Percentiles rank a stretch among this genome's conserved stretches.
These are phyloP conservation scores for Tethea ocularis DNA, from an alignment of 2,888 invertebrate species.

Conservation along the genomic window DNA sequence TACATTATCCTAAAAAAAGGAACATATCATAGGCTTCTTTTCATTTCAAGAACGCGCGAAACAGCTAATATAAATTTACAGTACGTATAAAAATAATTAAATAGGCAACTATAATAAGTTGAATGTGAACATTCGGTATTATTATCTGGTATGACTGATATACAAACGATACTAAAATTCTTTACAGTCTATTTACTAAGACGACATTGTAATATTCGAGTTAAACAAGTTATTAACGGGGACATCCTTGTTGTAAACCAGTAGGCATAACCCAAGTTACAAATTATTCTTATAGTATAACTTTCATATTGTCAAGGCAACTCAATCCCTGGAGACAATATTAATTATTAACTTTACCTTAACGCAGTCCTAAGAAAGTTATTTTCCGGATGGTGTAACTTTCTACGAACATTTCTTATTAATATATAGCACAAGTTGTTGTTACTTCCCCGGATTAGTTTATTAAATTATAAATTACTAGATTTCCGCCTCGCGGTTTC, in stretches of 20 bases:
- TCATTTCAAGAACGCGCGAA: too few species aligned
- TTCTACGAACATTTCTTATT: slow-evolving; percentile 6
- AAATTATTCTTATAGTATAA: background rate
- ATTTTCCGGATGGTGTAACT: slow-evolving; percentile 5
- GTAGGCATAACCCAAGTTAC: background rate
- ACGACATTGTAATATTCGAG: background rate
- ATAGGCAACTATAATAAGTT: too few species aligned
- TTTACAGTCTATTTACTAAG: background rate
- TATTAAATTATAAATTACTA: background rate
- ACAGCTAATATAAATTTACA: too few species aligned
- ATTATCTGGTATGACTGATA: too few species aligned
- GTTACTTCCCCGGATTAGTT: background rate
- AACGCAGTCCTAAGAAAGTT: slow-evolving; percentile 4
- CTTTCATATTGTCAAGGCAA: background rate
- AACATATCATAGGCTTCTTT: too few species aligned
- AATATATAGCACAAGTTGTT: background rate
- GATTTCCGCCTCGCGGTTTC: too few species aligned
- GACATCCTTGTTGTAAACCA: background rate
- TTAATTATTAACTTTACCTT: slow-evolving; percentile 7
- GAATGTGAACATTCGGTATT: too few species aligned
- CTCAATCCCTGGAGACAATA: background rate
- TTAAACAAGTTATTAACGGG: background rate
- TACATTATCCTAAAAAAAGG: too few species aligned
- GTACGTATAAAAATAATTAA: too few species aligned
- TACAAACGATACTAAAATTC: too few species aligned